phyloP scores from a whole-genome alignment of 2,113 vertebrate species.

The Eclectus roratus region DNA sequence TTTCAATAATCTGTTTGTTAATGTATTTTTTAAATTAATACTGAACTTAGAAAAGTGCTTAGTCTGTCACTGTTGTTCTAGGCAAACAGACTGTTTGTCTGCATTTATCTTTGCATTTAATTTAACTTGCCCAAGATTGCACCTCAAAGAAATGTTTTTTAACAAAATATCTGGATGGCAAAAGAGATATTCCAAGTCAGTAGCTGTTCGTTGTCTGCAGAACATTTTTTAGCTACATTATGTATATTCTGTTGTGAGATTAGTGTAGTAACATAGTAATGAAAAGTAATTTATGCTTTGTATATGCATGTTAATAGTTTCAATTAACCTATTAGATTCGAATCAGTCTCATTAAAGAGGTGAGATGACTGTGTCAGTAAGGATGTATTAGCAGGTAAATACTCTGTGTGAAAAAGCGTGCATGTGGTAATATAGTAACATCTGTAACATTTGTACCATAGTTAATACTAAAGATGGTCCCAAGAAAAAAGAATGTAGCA shows the following conservation, averaged over 20 bases:
- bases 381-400: not conserved
- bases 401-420: not conserved
- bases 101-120: not conserved
- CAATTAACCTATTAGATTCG: not conserved
- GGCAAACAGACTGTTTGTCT: not conserved
- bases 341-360: not conserved
- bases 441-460: not conserved
- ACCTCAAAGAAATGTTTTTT: not conserved
- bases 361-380: not conserved
- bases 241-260: not conserved
- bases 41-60: not conserved
- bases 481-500: not conserved
- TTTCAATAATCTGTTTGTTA: not conserved
- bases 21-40: not conserved
- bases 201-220: not conserved
- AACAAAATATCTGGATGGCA: not conserved
- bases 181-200: not conserved
- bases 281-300: not conserved
- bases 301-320: not conserved
- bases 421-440: not conserved
- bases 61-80: not conserved
- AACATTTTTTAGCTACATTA: not conserved
- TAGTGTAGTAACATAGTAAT: not conserved
- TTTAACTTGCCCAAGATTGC: not conserved
- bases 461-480: not conserved